Evolutionary conservation across 2,888 invertebrate species (phyloP).

Genomic region (Sarcophaga variegata): DNA sequence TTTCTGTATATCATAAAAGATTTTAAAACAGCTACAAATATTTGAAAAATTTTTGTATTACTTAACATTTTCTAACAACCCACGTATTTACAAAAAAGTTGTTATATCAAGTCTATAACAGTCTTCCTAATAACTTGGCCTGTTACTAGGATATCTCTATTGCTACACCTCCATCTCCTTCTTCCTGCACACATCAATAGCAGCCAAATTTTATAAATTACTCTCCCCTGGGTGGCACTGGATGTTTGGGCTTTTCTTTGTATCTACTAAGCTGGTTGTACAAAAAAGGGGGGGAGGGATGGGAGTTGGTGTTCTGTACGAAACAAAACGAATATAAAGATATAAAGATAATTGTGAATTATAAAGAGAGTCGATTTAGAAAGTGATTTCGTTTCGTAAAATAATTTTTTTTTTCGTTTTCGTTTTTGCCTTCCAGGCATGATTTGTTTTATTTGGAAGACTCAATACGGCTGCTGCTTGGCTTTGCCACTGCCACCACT

Average conservation of each 20-base stretch:
- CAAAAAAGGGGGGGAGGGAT: not conserved
- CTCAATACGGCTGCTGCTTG: not conserved
- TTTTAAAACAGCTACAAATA: too few species aligned
- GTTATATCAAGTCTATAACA: not conserved
- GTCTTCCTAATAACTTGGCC: not conserved
- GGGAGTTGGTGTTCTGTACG: not conserved
- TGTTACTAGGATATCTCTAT: not conserved
- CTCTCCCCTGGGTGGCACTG: slow-evolving; percentile 41
- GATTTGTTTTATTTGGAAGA: slow-evolving; percentile 50
- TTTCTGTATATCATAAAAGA: too few species aligned
- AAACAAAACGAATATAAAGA: slow-evolving; percentile 46
- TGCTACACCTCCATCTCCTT: not conserved
- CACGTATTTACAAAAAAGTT: not conserved
- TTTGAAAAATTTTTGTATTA: too few species aligned
- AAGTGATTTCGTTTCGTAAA: slow-evolving; percentile 59
- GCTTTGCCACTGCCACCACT: not conserved
- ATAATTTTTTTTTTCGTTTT: not conserved
- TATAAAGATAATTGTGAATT: slow-evolving; percentile 65
- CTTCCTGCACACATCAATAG: not conserved
- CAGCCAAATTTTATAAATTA: slow-evolving; percentile 39
- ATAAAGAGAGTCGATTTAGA: slow-evolving; percentile 59
- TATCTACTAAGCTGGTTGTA: not conserved
- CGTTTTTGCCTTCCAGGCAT: slow-evolving; percentile 51
- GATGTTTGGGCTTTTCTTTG: not conserved
- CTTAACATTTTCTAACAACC: not conserved